Percentiles rank a stretch among this genome's conserved stretches.
Conservation (phyloP, 2,797 vertebrate genomes). For the Austrolebias charrua region DNA sequence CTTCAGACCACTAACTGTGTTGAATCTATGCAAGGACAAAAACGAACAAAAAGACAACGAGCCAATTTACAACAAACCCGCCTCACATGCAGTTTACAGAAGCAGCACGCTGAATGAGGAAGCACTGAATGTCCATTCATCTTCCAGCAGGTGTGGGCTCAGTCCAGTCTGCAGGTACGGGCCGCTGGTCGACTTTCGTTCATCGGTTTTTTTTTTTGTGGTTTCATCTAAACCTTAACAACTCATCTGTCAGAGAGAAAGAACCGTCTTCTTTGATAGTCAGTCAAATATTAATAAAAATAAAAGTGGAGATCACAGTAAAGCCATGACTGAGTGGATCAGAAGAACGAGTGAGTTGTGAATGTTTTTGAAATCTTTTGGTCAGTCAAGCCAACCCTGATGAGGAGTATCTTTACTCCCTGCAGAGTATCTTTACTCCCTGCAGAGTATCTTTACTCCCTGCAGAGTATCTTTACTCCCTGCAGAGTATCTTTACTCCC, state of each 20-base stretch:
- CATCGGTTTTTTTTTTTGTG: too few species aligned
- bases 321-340: background rate
- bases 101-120: constrained; percentile 34
- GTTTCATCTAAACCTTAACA: too few species aligned
- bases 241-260: too few species aligned
- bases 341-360: constrained; percentile 2
- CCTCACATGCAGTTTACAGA: constrained; percentile 1
- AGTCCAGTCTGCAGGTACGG: background rate
- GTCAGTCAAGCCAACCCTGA: background rate
- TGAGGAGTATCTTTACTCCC: too few species aligned
- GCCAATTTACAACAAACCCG: constrained; percentile 7
- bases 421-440: too few species aligned
- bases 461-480: too few species aligned
- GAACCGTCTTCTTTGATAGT: too few species aligned
- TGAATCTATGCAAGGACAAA: too few species aligned
- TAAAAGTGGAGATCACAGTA: background rate
- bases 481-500: constrained; percentile 39
- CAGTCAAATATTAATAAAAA: too few species aligned
- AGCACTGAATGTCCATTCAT: constrained; percentile 17
- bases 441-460: too few species aligned
- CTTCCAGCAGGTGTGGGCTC: background rate
- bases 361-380: background rate
- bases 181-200: too few species aligned
- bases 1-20: background rate
- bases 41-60: constrained; percentile 12